These are phyloP conservation scores for Homalodisca vitripennis DNA, from an alignment of 1,140 invertebrate genomes.

Conservation along the genomic window DNA sequence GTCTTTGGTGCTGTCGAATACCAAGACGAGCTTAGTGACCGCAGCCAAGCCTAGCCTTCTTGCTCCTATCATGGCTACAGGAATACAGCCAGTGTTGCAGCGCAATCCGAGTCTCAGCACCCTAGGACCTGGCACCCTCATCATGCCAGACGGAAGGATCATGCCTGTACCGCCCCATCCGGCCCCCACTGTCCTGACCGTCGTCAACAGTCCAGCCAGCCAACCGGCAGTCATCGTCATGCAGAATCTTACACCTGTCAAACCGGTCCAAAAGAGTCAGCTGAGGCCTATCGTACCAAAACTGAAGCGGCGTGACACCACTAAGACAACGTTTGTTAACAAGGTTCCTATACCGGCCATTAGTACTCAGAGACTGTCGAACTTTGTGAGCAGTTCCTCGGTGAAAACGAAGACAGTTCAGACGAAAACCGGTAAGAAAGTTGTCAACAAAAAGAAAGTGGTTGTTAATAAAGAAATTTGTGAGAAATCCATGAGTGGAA, in stretches of 20 bases:
- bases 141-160: slow-evolving; percentile 35
- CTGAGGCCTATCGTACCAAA: slow-evolving; percentile 1
- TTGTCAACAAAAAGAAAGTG: not conserved
- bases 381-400: slow-evolving; percentile 43
- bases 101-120: slow-evolving; percentile 28
- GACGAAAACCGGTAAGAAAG: not conserved
- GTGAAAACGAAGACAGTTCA: not conserved
- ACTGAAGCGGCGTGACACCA: slow-evolving; percentile 46
- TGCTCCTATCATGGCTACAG: slow-evolving; percentile 24
- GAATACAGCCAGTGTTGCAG: slow-evolving; percentile 31
- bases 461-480: not conserved
- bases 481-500: not conserved
- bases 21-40: slow-evolving; percentile 4
- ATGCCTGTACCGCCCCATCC: slow-evolving; percentile 34
- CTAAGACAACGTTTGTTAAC: slow-evolving; percentile 65
- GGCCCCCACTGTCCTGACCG: slow-evolving; percentile 5
- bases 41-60: slow-evolving; percentile 16
- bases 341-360: slow-evolving; percentile 70
- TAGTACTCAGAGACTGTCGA: slow-evolving; percentile 48
- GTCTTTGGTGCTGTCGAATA: slow-evolving; percentile 8
- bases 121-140: slow-evolving; percentile 35
- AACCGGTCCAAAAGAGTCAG: slow-evolving; percentile 16
- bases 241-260: slow-evolving; percentile 10
- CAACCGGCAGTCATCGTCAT: slow-evolving; percentile 33
- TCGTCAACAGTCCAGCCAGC: slow-evolving; percentile 29